Percentiles rank a stretch among this genome's conserved stretches.
Evolutionary conservation across 1,140 invertebrate species (phyloP).

Genomic region (Microplitis demolitor): DNA sequence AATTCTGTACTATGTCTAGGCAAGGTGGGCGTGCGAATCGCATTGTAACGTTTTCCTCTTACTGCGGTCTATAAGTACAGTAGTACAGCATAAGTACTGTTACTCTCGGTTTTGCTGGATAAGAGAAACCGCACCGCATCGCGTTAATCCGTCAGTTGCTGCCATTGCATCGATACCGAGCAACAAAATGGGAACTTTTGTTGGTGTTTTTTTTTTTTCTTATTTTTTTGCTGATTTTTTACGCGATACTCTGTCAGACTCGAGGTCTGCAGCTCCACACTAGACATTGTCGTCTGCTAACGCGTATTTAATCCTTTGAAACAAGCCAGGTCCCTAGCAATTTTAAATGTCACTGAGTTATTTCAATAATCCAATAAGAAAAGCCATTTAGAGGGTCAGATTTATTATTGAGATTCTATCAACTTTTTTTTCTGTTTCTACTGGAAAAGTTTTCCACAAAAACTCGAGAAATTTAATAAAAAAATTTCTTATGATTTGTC

Average conservation of each 20-base stretch:
- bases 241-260: too few species aligned
- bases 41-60: conserved; percentile 8
- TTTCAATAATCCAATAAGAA: too few species aligned
- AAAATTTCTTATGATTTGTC: too few species aligned
- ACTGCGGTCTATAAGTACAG: not conserved
- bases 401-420: too few species aligned
- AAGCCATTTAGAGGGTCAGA: too few species aligned
- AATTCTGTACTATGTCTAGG: not conserved
- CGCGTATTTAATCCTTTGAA: not conserved
- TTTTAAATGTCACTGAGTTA: not conserved
- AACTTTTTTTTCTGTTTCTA: too few species aligned
- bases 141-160: conserved; percentile 12
- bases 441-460: too few species aligned
- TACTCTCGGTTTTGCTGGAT: conserved; percentile 20
- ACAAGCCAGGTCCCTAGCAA: not conserved
- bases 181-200: not conserved
- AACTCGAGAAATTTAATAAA: too few species aligned
- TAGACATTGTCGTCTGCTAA: not conserved
- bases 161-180: not conserved
- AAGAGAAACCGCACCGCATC: conserved; percentile 1
- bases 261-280: not conserved
- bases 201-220: not conserved
- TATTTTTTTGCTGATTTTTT: not conserved
- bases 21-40: conserved; percentile 14
- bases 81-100: not conserved